These are phyloP conservation scores for Melozone crissalis DNA, from an alignment of 2,113 vertebrate genomes.

Conservation along the genomic window DNA sequence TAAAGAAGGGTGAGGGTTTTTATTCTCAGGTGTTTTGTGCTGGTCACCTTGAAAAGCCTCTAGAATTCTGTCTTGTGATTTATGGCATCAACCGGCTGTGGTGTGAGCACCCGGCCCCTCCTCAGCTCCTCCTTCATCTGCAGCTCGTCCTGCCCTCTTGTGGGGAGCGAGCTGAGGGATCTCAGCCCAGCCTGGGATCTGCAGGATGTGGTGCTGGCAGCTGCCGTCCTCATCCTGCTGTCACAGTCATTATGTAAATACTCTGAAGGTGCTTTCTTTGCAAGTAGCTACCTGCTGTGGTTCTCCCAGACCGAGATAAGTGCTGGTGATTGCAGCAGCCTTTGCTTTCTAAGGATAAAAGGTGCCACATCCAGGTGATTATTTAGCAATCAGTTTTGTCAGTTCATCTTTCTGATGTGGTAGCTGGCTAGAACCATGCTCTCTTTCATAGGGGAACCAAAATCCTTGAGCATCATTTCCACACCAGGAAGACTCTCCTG, in stretches of 20 bases:
- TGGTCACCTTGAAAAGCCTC: background rate
- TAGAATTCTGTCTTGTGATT: background rate
- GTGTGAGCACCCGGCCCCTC: background rate
- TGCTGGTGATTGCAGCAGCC: background rate
- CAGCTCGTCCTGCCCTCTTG: slow-evolving; percentile 19
- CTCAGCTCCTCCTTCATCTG: background rate
- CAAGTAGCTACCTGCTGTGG: background rate
- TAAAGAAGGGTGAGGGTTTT: background rate
- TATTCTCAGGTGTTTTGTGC: background rate
- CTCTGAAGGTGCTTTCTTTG: background rate
- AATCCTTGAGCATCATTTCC: background rate
- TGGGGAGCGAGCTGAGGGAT: background rate
- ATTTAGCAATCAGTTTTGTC: background rate
- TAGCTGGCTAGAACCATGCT: background rate
- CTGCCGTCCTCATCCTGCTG: background rate
- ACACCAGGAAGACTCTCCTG: background rate
- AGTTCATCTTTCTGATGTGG: background rate
- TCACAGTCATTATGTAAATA: background rate
- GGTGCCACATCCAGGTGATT: background rate
- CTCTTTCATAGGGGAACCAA: background rate
- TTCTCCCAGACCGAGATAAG: background rate
- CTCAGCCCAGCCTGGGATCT: background rate
- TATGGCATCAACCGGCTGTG: background rate
- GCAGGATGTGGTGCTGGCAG: background rate
- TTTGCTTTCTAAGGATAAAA: slow-evolving; percentile 1